phyloP scores from a whole-genome alignment of 2,113 vertebrate species.

The Psittacula cyanocephala region DNA sequence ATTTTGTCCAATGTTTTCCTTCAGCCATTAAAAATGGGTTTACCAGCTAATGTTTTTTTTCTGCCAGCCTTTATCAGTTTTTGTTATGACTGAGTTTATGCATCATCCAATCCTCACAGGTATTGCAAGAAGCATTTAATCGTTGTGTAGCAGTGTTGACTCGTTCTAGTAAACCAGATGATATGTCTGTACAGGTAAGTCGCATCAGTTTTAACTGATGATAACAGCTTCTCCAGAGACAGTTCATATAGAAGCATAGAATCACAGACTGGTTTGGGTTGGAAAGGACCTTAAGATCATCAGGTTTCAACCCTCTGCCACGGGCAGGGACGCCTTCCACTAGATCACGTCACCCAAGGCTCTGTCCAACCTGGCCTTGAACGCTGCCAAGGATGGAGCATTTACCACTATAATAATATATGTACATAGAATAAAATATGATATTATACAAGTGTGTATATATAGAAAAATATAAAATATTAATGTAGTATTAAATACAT shows the following conservation, averaged over 20 bases:
- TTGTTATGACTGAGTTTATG: neutral
- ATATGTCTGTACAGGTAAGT: conserved; percentile 96
- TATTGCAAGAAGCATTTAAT: conserved; percentile 91
- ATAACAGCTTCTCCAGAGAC: neutral
- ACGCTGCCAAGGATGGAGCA: neutral
- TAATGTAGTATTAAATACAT: neutral
- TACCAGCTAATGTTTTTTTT: neutral
- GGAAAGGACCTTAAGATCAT: neutral
- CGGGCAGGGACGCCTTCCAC: neutral
- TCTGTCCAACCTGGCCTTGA: neutral
- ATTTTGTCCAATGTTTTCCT: neutral
- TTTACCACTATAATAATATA: neutral
- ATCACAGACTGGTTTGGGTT: neutral
- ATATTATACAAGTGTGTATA: neutral
- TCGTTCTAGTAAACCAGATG: conserved; percentile 88
- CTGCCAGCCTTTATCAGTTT: neutral
- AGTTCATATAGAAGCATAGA: neutral
- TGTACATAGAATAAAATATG: neutral
- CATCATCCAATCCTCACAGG: conserved; percentile 67
- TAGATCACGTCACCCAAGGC: neutral
- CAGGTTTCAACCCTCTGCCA: neutral
- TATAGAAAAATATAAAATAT: neutral
- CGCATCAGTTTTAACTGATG: neutral
- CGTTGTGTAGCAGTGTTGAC: conserved; percentile 94
- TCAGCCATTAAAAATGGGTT: neutral